A percentile compares a stretch with the other conserved stretches of the same genome.
phyloP scores from a whole-genome alignment of 2,888 invertebrate genomes.

The Frankliniella intonsa region DNA sequence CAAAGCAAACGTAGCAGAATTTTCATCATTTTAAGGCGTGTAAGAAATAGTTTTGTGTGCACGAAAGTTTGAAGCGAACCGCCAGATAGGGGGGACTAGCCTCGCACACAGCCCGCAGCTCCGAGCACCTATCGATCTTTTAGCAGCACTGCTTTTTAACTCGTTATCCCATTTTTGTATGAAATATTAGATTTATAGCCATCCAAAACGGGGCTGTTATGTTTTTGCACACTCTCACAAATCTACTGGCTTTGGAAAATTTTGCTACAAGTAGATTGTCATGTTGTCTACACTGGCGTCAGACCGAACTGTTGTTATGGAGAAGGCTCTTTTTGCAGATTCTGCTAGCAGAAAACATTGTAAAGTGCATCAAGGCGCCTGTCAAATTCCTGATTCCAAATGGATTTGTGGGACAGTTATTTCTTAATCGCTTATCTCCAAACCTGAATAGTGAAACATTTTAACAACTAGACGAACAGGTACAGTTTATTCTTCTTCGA shows the following conservation, averaged over 20 bases:
- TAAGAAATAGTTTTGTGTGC: no score
- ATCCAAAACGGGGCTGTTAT: background rate
- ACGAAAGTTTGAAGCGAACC: no score
- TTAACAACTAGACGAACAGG: background rate
- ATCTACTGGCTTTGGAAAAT: no score
- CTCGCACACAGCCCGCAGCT: no score
- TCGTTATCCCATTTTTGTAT: background rate
- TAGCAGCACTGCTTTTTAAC: no score
- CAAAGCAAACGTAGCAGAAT: no score
- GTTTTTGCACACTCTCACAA: no score
- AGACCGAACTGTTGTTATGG: background rate
- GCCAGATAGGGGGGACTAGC: no score
- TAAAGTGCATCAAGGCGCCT: background rate
- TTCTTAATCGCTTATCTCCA: background rate
- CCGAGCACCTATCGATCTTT: no score
- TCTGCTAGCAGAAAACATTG: conserved; percentile 20
- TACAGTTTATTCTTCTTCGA: background rate
- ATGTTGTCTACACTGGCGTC: background rate
- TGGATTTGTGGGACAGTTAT: no score
- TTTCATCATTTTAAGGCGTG: no score
- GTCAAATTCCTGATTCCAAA: background rate
- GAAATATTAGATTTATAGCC: background rate
- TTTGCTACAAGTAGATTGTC: background rate
- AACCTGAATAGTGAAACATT: background rate
- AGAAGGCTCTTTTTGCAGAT: conserved; percentile 16